These are phyloP conservation scores for Burhinus oedicnemus DNA, from an alignment of 2,113 vertebrate species.

Conservation along the genomic window DNA sequence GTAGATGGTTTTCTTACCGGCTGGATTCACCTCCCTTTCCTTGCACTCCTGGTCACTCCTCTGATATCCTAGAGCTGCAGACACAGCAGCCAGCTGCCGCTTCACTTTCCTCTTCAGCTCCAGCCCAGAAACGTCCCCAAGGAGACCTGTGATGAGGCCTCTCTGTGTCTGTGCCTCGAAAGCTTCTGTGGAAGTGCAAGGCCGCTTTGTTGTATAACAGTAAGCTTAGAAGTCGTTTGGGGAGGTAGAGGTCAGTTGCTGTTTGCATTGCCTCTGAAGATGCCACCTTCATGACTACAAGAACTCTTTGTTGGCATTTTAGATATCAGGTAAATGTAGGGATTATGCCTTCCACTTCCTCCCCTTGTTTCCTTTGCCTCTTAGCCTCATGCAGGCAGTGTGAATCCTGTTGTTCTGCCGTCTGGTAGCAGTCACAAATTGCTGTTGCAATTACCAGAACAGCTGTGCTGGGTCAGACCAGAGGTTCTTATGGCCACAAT, in stretches of 20 bases:
- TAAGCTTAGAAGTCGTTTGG: accelerated
- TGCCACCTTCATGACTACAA: background rate
- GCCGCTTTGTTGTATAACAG: background rate
- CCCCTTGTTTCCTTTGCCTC: background rate
- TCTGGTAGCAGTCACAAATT: background rate
- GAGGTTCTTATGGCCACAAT: background rate
- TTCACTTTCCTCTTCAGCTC: background rate
- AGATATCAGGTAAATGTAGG: background rate
- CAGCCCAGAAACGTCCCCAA: background rate
- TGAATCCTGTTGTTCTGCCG: background rate
- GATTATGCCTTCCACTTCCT: background rate
- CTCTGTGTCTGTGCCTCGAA: background rate
- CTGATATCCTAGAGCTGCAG: background rate
- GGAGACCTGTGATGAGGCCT: background rate
- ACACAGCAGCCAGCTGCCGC: background rate
- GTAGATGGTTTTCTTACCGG: background rate
- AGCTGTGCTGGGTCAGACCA: background rate
- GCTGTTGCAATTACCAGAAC: background rate
- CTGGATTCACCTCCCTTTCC: background rate
- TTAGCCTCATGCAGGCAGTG: background rate
- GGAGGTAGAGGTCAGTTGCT: background rate
- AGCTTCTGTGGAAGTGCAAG: background rate
- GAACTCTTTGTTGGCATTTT: background rate
- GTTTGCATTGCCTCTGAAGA: background rate
- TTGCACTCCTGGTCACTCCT: background rate